Conservation (phyloP, 2,113 vertebrate species). For the Electrona antarctica region DNA sequence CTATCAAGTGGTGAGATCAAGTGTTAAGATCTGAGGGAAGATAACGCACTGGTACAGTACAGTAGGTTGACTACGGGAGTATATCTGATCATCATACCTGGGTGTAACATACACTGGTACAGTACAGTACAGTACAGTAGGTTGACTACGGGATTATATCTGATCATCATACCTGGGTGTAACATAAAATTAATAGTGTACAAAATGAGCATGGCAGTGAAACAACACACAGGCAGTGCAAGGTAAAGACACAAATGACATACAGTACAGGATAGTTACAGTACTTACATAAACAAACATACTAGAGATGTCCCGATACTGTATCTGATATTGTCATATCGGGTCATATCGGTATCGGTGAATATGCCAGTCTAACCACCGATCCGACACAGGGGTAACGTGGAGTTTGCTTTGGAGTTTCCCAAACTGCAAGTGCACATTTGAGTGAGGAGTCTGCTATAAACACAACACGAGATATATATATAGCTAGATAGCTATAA, state of each 20-base stretch:
- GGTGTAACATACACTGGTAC: slow-evolving; percentile 16
- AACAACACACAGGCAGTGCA: neutral
- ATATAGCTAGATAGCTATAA: too few relatives aligned
- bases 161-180: neutral
- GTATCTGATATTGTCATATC: too few relatives aligned
- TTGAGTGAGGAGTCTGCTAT: too few relatives aligned
- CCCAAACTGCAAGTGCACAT: too few relatives aligned
- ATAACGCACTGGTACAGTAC: neutral
- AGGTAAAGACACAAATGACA: slow-evolving; percentile 6
- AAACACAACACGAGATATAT: too few relatives aligned
- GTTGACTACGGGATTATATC: too few relatives aligned
- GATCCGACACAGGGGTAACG: too few relatives aligned
- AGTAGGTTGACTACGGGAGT: too few relatives aligned
- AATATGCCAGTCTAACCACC: too few relatives aligned
- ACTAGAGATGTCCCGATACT: slow-evolving; percentile 3
- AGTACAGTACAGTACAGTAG: neutral
- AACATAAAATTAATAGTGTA: slow-evolving; percentile 24
- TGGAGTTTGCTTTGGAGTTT: too few relatives aligned
- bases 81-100: neutral
- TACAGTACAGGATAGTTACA: neutral
- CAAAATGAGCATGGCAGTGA: neutral
- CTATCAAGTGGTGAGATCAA: slow-evolving; percentile 5
- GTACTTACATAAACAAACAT: slow-evolving; percentile 15
- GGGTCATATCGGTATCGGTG: too few relatives aligned
- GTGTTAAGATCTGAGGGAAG: neutral